Percentiles rank a stretch among this genome's conserved stretches.
Conservation (phyloP, 1,140 invertebrate genomes). For the Amphibalanus amphitrite region DNA sequence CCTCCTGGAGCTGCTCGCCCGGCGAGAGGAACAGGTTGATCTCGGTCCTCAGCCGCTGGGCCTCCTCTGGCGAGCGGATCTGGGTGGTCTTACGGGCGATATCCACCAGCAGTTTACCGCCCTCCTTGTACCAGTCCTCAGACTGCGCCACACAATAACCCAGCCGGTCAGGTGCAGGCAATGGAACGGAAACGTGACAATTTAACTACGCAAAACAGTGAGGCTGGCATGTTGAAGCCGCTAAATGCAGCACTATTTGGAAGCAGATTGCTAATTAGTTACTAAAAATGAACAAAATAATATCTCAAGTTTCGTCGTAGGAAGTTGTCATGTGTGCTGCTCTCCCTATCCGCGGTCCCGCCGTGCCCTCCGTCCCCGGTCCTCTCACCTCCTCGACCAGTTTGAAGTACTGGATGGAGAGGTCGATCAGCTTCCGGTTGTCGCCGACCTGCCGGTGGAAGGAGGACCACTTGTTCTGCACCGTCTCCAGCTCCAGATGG, state of each 20-base stretch:
- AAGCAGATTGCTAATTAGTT: no score
- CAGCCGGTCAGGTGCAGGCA: background rate
- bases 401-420: slow-evolving; percentile 36
- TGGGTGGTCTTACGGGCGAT: slow-evolving; percentile 45
- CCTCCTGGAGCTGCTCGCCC: slow-evolving; percentile 45
- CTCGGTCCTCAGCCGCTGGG: slow-evolving; percentile 38
- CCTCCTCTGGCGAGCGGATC: slow-evolving; percentile 41
- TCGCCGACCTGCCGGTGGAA: slow-evolving; percentile 48
- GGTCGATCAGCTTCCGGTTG: slow-evolving; percentile 38
- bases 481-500: slow-evolving; percentile 39
- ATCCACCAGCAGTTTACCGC: slow-evolving; percentile 46
- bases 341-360: no score
- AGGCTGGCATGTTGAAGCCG: no score
- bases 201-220: no score
- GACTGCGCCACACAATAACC: slow-evolving; percentile 27
- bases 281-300: no score
- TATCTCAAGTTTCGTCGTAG: no score
- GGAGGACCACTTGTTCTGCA: slow-evolving; percentile 51
- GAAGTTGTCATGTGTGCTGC: no score
- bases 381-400: slow-evolving; percentile 37
- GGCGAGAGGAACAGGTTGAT: slow-evolving; percentile 47
- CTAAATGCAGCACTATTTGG: no score
- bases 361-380: no score
- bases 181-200: background rate
- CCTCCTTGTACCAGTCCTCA: slow-evolving; percentile 54